Percentiles rank a stretch among this genome's conserved stretches.
Evolutionary conservation across 2,113 vertebrate species (phyloP).

Genomic region (Eira barbara): DNA sequence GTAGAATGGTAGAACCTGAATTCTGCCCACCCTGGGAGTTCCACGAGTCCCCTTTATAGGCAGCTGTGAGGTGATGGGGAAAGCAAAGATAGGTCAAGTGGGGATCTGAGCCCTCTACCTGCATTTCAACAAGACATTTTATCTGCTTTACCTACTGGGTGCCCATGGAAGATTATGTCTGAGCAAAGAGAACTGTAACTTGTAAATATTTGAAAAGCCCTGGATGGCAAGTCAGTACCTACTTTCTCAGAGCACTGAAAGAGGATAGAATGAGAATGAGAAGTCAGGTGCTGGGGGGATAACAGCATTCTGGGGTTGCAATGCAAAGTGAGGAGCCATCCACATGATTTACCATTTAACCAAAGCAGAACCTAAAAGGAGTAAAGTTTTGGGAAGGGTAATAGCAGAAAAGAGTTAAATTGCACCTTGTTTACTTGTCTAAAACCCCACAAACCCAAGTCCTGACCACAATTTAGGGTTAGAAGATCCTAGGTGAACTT

Average conservation of each 20-base stretch:
- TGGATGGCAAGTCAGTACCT: neutral
- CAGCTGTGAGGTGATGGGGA: neutral
- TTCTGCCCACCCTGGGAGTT: neutral
- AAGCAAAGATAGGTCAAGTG: neutral
- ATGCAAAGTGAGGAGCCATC: neutral
- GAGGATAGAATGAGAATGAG: neutral
- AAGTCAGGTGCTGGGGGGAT: neutral
- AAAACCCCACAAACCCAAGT: neutral
- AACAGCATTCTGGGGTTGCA: neutral
- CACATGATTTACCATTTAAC: neutral
- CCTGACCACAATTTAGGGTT: neutral
- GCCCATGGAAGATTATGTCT: neutral
- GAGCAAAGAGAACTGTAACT: neutral
- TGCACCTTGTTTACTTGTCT: neutral
- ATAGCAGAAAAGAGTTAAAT: neutral
- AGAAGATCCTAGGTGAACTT: neutral
- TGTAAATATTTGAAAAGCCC: neutral
- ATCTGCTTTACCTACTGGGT: neutral
- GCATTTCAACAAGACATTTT: neutral
- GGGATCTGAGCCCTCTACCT: neutral
- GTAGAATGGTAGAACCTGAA: neutral
- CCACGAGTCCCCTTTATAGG: neutral
- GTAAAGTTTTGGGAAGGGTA: neutral
- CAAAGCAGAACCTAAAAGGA: neutral
- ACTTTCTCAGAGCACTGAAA: neutral